Evolutionary conservation across 2,888 invertebrate species (phyloP), one percentile per base, ranked within the genome.

Genomic region (Aporophyla nigra): DNA sequence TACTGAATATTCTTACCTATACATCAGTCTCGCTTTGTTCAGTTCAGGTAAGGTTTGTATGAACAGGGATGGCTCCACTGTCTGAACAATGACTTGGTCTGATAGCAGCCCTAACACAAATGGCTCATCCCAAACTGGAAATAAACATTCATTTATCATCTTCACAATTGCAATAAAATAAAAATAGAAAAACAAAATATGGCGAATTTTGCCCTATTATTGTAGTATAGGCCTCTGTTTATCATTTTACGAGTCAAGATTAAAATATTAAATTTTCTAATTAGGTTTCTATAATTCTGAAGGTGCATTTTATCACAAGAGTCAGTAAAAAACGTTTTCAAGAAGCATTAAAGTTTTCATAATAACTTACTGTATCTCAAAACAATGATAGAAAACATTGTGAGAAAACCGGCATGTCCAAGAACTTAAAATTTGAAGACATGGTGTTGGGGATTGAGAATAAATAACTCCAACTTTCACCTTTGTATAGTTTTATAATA

Each of bases 61-160:
- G 82, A 98, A 97, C 58, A 98, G 95, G 70, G 97, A 97, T 0
- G 98, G 98, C 86, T 99, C 98, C 73, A 99, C 97, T 6, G 99
- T 98, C 84, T 99, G 98, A 9, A 99, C 97, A 94, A 99, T 98
- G 53, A 99, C 97, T 85, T 97, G 97, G 89, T 98, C 99, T 69
- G 98, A 97, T 68, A 99, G 96, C 67, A 99, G 97, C 9, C 99
- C 99, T 75, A 99, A 95, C 33, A 99, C 97, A 94, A 98, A 99
- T 0, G 99, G 99, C 89, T 98, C 98, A 94, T 99, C 99, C 98
- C 99, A 99, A 49, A 98, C 99, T 98, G 94, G 79, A 95, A 96
- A 14, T n/a, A 82, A 66, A 71, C 7, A 59, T 46, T 24, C 58
- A 10, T 71, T 24, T n/a, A 71, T 54, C 0, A 54, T 49, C 40